Evolutionary conservation across 2,888 invertebrate genomes (phyloP).

Genomic region (Teleogryllus oceanicus): DNA sequence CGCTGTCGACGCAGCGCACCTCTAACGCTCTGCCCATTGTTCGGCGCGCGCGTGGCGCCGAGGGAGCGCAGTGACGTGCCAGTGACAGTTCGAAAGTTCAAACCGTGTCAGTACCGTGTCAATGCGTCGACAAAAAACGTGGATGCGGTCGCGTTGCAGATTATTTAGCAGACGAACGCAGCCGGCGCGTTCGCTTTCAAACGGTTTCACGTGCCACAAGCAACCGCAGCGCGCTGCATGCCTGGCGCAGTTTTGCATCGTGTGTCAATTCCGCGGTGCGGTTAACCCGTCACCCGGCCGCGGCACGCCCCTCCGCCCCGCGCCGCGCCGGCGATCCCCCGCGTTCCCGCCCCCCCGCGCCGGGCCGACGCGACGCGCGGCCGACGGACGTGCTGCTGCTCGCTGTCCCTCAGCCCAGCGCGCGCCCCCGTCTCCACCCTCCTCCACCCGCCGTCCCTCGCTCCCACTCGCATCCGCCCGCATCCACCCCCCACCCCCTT

Average conservation of each 20-base stretch:
- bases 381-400: background rate
- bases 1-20: too few species aligned
- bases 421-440: too few species aligned
- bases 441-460: too few species aligned
- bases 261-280: conserved; percentile 7
- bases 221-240: background rate
- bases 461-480: too few species aligned
- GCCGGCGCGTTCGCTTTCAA: background rate
- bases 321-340: background rate
- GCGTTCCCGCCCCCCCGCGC: background rate
- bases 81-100: too few species aligned
- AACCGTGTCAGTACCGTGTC: background rate
- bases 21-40: too few species aligned
- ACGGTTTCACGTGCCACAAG: background rate
- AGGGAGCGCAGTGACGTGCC: too few species aligned
- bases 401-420: too few species aligned
- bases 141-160: background rate
- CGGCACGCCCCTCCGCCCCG: background rate
- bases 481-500: too few species aligned
- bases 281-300: background rate
- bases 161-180: background rate
- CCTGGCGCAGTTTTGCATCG: conserved; percentile 7
- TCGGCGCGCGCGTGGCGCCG: too few species aligned
- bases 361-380: background rate
- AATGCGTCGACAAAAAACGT: background rate